phyloP scores from a whole-genome alignment of 1,140 invertebrate species.

The Hyposmocoma kahamanoa region DNA sequence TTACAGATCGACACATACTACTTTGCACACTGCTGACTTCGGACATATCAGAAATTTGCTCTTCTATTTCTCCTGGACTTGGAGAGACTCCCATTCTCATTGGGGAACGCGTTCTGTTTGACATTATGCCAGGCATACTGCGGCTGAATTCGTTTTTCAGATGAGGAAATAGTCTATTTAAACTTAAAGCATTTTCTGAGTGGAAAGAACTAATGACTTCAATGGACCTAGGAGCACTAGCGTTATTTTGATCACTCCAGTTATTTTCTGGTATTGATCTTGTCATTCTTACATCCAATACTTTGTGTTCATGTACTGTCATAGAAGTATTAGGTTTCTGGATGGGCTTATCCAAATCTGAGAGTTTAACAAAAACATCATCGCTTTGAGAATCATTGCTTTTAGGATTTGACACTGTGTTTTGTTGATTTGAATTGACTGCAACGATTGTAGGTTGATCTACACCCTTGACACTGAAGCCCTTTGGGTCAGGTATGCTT shows the following conservation, averaged over 20 bases:
- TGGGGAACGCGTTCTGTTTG: slow-evolving; percentile 41
- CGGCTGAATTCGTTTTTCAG: slow-evolving; percentile 59
- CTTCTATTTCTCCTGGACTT: slow-evolving; percentile 39
- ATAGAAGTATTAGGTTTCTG: slow-evolving; percentile 27
- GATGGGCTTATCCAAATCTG: slow-evolving; percentile 57
- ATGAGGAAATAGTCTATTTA: slow-evolving; percentile 63
- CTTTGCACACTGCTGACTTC: slow-evolving; percentile 62
- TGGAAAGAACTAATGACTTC: slow-evolving; percentile 63
- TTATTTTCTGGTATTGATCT: slow-evolving; percentile 61
- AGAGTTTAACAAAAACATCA: slow-evolving; percentile 58
- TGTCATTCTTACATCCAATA: slow-evolving; percentile 49
- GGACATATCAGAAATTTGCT: slow-evolving; percentile 45
- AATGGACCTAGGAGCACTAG: slow-evolving; percentile 35
- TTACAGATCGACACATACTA: slow-evolving; percentile 48
- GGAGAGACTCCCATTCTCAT: slow-evolving; percentile 25
- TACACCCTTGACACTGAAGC: slow-evolving; percentile 10
- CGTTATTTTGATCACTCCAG: slow-evolving; percentile 38
- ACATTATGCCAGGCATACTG: slow-evolving; percentile 55
- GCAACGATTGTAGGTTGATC: neutral
- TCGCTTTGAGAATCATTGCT: slow-evolving; percentile 16
- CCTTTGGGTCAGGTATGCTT: slow-evolving; percentile 3
- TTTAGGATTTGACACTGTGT: neutral
- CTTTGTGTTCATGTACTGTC: slow-evolving; percentile 8
- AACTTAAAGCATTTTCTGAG: slow-evolving; percentile 61
- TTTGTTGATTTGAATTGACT: neutral